Base-by-base conservation (phyloP, 2,888 invertebrate genomes). In the Ochropleura leucogaster region DNA sequence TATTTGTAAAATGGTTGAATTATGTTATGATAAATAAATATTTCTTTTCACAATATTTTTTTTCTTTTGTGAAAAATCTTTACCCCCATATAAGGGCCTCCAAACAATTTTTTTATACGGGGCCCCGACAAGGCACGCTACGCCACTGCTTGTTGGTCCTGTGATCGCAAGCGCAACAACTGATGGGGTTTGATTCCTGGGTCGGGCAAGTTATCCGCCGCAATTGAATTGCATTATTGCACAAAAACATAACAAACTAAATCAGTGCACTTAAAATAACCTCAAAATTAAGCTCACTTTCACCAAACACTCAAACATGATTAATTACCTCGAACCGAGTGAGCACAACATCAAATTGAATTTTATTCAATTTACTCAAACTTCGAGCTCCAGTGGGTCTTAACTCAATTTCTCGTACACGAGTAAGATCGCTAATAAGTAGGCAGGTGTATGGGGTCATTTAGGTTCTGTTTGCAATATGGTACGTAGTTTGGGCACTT, bases 331-430 rank as follows among this genome's bases (percentile, higher is more conserved):
- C n/a, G 47, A 51, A 64, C 47, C 40, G 40, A 81, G 65, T 65
- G 20, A 53, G 70, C 44, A 62, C 57, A 30, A 73, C 66, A 49
- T 69, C n/a, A 59, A 74, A 81, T 74, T 79, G 53, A 53, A 55
- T 72, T 78, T 63, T 53, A 62, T 72, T 79, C 65, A 82, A 78
- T 83, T 66, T 44, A 72, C 60, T 68, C 79, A 79, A 79, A 70
- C 84, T 74, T 83, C 73, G 3, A 46, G 69, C 80, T 57, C 70
- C 67, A 68, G 67, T 74, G 53, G 74, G 67, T 67, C 42, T 12
- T 67, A 83, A 83, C 46, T 79, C 73, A 69, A 80, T 80, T 81
- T 83, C 16, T 53, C 14, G 18, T 49, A 67, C 42, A 63, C 51
- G 60, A 60, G 65, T 40, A 44, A 79, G 60, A 68, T 53, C n/a